These are phyloP conservation scores for Eucriotettix oculatus DNA, from an alignment of 2,888 invertebrate genomes.

Conservation along the genomic window DNA sequence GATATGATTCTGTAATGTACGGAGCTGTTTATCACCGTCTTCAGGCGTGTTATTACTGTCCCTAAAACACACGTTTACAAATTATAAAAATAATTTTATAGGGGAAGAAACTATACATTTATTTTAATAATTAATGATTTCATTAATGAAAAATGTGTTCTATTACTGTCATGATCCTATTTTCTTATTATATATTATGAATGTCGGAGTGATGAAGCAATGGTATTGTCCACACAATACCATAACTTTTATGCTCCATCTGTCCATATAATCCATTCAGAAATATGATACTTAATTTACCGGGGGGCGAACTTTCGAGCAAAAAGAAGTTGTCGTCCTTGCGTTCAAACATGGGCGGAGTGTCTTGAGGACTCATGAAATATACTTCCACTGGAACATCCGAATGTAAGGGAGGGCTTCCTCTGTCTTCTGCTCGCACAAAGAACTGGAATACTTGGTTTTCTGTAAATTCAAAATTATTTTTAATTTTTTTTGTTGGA, in stretches of 20 bases:
- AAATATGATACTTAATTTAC: constrained; percentile 23
- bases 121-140: too few species aligned
- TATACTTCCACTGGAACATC: constrained; percentile 70
- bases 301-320: constrained; percentile 55
- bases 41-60: constrained; percentile 49
- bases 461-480: constrained; percentile 27
- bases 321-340: constrained; percentile 63
- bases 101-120: too few species aligned
- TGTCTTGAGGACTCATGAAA: constrained; percentile 51
- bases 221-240: too few species aligned
- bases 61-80: constrained; percentile 22
- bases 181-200: too few species aligned
- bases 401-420: constrained; percentile 48
- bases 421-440: constrained; percentile 72
- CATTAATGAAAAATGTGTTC: too few species aligned
- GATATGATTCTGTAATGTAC: constrained; percentile 46
- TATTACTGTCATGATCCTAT: too few species aligned
- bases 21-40: constrained; percentile 40
- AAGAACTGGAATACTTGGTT: constrained; percentile 74
- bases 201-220: too few species aligned
- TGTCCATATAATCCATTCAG: too few species aligned
- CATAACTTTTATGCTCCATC: too few species aligned
- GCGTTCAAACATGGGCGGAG: constrained; percentile 57
- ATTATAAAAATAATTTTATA: too few species aligned
- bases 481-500: neutral